These are phyloP conservation scores for Chrysolina oricalcia DNA, from an alignment of 2,888 invertebrate species.

Conservation along the genomic window DNA sequence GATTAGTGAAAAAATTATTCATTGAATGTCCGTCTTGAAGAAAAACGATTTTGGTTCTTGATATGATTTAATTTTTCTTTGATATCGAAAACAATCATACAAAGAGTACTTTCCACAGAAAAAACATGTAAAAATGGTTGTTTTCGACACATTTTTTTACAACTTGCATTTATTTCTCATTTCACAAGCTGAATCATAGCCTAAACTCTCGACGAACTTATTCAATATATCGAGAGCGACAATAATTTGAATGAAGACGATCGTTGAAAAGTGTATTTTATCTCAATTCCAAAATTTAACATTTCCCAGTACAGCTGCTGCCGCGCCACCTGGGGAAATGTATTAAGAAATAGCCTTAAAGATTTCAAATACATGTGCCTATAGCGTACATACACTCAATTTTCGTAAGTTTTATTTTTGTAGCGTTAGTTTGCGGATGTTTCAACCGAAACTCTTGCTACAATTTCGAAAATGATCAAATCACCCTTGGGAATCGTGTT, in stretches of 20 bases:
- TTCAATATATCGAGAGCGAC: conserved; percentile 50
- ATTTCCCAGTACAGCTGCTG: conserved; percentile 40
- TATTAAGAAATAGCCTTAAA: conserved; percentile 42
- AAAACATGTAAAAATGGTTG: no score
- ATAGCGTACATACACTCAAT: conserved; percentile 37
- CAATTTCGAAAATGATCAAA: not conserved
- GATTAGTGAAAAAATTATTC: no score
- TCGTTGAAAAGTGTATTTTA: conserved; percentile 37
- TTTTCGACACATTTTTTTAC: no score
- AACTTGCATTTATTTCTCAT: no score
- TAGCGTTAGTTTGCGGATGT: not conserved
- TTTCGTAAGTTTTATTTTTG: conserved; percentile 29
- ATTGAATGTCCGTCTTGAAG: no score
- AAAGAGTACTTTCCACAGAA: no score
- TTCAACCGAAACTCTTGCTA: not conserved
- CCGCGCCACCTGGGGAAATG: conserved; percentile 33
- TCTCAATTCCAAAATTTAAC: conserved; percentile 8
- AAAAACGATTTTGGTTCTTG: no score
- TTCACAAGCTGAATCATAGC: not conserved
- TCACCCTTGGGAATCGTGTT: not conserved
- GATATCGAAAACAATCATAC: no score
- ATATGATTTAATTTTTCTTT: no score
- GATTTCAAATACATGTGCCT: conserved; percentile 46
- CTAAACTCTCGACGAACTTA: conserved; percentile 32
- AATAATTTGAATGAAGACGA: conserved; percentile 57